Evolutionary conservation across 2,113 vertebrate genomes (phyloP).

Genomic region (Saccopteryx bilineata): DNA sequence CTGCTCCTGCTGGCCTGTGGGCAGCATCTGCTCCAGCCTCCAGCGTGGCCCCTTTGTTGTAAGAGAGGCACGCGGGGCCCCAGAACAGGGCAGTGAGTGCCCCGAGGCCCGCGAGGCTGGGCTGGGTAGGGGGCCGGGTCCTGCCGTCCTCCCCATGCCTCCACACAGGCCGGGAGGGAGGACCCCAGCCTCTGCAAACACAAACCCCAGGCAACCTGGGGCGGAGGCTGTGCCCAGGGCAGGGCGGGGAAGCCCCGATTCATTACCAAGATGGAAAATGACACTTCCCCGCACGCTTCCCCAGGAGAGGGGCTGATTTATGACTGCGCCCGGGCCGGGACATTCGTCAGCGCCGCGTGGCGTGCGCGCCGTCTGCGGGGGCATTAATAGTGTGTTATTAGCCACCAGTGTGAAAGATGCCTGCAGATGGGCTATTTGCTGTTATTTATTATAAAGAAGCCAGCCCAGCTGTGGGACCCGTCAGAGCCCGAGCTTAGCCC

Average conservation of each 20-base stretch:
- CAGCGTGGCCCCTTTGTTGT: neutral
- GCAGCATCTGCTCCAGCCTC: neutral
- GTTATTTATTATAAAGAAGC: conserved; percentile 84
- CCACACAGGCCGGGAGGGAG: neutral
- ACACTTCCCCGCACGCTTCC: conserved; percentile 22
- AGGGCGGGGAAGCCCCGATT: conserved; percentile 80
- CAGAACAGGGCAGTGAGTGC: neutral
- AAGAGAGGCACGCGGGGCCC: neutral
- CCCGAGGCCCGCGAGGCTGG: neutral
- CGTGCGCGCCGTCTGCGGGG: conserved; percentile 68
- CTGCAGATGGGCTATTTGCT: conserved; percentile 79
- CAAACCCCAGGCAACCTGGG: neutral
- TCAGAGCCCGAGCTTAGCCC: neutral
- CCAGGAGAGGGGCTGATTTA: conserved; percentile 81
- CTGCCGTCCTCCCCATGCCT: neutral
- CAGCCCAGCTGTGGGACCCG: conserved; percentile 39
- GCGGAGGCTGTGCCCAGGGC: neutral
- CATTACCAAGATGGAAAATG: conserved; percentile 82
- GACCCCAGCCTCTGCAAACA: neutral
- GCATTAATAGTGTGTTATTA: conserved; percentile 86
- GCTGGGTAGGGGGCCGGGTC: neutral
- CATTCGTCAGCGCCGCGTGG: conserved; percentile 75
- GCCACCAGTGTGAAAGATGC: conserved; percentile 82
- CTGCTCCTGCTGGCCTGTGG: neutral
- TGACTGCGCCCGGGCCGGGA: conserved; percentile 53